Base-by-base conservation (phyloP, 2,113 vertebrate genomes). In the Mobula birostris region DNA sequence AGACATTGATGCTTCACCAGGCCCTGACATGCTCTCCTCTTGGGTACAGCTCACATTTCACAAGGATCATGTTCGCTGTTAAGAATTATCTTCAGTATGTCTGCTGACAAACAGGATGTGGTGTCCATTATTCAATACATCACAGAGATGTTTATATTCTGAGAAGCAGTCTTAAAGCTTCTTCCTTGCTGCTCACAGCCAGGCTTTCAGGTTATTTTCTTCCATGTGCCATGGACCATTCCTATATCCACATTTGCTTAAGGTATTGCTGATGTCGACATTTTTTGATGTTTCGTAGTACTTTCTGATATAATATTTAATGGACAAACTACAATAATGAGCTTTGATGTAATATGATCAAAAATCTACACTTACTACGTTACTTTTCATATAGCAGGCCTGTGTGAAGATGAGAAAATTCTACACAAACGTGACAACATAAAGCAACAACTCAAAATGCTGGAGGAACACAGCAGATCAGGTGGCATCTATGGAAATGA, bases 21-120 rank as follows among this genome's bases (percentile, higher is more conserved):
- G 96, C 95, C 95, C 95, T 95, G 95, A 96, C 96, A 96, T 95
- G 96, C 95, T 96, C 95, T 95, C 27, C 0, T 95, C 94, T 94
- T 95, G 87, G 82, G 0, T n/a, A n/a, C 94, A 93, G 94, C 95
- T 96, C 95, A 83, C 87, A 83, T 96, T 97, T 96, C 94, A 94
- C 95, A 95, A 94, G 87, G 94, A 95, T 94, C 95, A 93, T 74
- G 91, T 93, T 93, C 68, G 0, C 91, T 74, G 91, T 72, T 93
- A 56, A 72, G 91, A 95, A 94, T 96, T 96, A 95, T 95, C 94
- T 95, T 95, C 94, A 87, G 61, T 94, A 94, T 95, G 95, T 96
- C 95, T 95, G 94, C 94, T 96, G 95, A 96, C 96, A 96, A 96
- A 96, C 94, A 96, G 95, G 94, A 94, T 94, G 95, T 95, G 95